Conservation (phyloP, 1,140 invertebrate species). For the Diploscapter pachys region DNA sequence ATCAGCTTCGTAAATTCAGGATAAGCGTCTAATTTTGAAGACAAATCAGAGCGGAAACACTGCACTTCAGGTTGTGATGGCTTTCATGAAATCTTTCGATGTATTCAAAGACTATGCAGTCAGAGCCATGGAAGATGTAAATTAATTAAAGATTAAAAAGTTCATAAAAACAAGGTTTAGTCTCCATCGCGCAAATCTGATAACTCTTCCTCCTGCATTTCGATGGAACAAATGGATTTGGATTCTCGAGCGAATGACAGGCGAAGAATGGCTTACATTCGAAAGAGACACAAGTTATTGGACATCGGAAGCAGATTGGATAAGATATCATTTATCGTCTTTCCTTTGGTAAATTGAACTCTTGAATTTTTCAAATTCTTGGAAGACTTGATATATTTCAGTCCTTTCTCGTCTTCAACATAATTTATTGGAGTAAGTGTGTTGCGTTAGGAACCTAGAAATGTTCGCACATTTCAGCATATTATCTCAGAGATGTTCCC, state of each 20-base stretch:
- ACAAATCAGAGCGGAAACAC: slow-evolving; percentile 29
- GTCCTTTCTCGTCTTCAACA: slow-evolving; percentile 36
- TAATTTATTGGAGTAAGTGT: slow-evolving; percentile 31
- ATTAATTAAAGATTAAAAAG: neutral
- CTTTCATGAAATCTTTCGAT: slow-evolving; percentile 13
- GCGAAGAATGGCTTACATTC: slow-evolving; percentile 19
- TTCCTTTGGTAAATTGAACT: slow-evolving; percentile 20
- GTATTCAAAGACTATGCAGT: neutral
- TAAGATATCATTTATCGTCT: slow-evolving; percentile 20
- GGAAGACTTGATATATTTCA: slow-evolving; percentile 12
- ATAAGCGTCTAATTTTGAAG: slow-evolving; percentile 33
- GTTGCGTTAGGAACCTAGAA: too few relatives aligned
- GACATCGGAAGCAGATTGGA: slow-evolving; percentile 31
- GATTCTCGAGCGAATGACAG: slow-evolving; percentile 12
- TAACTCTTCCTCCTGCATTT: too few relatives aligned
- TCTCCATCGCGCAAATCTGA: too few relatives aligned
- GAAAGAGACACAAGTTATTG: slow-evolving; percentile 10
- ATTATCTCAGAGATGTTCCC: too few relatives aligned
- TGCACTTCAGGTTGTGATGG: slow-evolving; percentile 21
- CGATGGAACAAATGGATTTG: neutral
- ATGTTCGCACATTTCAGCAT: too few relatives aligned
- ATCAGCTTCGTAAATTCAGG: slow-evolving; percentile 22
- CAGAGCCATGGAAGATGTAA: slow-evolving; percentile 15
- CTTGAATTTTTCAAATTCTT: neutral
- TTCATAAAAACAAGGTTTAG: too few relatives aligned